Evolutionary conservation across 2,888 invertebrate species (phyloP).

Genomic region (Troilus luridus): DNA sequence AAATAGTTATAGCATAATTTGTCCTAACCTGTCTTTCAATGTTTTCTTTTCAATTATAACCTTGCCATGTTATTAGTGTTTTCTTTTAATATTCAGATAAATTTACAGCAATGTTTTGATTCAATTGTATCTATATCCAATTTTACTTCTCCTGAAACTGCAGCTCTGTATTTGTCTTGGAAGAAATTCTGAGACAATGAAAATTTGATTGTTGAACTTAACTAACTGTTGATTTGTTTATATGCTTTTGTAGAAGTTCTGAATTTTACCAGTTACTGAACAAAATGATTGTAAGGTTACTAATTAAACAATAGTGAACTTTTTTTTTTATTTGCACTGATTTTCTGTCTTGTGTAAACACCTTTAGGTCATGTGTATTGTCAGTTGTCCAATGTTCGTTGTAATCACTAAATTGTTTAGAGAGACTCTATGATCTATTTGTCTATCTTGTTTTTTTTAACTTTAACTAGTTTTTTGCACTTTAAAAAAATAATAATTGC

Average conservation of each 20-base stretch:
- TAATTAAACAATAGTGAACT: background rate
- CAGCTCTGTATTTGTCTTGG: background rate
- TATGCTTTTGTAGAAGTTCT: background rate
- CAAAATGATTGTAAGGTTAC: background rate
- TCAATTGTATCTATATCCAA: background rate
- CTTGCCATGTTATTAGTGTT: conserved; percentile 52
- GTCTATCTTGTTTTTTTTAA: background rate
- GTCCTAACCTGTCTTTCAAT: conserved; percentile 55
- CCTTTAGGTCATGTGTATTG: conserved; percentile 23
- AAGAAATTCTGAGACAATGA: background rate
- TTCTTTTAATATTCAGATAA: background rate
- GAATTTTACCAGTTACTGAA: background rate
- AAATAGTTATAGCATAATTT: background rate
- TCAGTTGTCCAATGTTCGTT: background rate
- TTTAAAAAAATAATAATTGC: background rate
- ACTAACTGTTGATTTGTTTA: conserved; percentile 36
- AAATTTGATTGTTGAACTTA: conserved; percentile 15
- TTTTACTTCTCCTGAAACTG: conserved; percentile 10
- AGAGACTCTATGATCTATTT: background rate
- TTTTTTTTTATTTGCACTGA: background rate
- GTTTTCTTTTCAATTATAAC: conserved; percentile 54
- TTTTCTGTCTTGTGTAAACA: background rate
- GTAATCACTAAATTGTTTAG: background rate
- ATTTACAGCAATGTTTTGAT: background rate
- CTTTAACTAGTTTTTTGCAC: too few species aligned